Conservation (phyloP, 2,888 invertebrate species). For the Thymelicus sylvestris region DNA sequence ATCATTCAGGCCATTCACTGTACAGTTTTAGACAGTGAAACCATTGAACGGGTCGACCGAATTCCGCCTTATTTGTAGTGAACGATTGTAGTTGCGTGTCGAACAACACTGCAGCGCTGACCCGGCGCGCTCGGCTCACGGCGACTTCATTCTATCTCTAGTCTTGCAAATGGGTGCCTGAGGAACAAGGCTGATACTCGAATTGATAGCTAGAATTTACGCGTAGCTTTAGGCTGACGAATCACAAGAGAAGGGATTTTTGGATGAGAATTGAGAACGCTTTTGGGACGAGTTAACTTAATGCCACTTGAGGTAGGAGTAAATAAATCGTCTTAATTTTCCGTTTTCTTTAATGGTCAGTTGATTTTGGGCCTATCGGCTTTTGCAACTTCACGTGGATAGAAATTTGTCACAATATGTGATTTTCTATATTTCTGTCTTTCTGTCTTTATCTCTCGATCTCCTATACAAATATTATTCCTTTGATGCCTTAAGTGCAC, state of each 20-base stretch:
- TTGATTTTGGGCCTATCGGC: no score
- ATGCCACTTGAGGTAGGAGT: no score
- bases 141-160: neutral
- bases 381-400: no score
- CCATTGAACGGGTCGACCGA: neutral
- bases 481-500: no score
- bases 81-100: neutral
- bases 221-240: neutral
- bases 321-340: no score
- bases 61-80: neutral
- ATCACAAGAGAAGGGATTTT: neutral
- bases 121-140: neutral
- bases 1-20: no score
- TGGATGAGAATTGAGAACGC: neutral
- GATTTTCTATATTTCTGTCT: no score
- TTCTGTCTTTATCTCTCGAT: no score
- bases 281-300: no score
- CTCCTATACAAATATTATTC: no score
- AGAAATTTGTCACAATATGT: no score
- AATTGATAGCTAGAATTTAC: neutral
- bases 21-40: slow-evolving; percentile 1
- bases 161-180: neutral
- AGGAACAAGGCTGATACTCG: neutral
- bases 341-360: no score
- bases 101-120: neutral